phyloP scores from a whole-genome alignment of 1,140 invertebrate genomes.

The Hypothenemus hampei region DNA sequence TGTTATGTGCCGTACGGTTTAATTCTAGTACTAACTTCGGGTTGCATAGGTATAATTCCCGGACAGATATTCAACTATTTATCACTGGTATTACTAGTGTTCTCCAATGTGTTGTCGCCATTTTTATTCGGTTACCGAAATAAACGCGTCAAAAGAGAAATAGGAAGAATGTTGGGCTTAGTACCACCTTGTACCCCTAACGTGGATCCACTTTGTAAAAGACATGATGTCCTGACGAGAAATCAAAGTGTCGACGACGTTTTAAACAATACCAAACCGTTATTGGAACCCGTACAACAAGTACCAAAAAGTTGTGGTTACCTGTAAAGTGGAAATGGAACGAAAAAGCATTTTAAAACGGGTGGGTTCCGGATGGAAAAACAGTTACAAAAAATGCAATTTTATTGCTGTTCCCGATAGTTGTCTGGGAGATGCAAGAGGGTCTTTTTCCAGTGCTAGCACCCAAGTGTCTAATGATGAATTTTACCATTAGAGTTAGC shows the following conservation, averaged over 20 bases:
- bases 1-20: conserved; percentile 66
- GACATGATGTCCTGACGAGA: neutral
- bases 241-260: conserved; percentile 26
- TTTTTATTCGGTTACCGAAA: conserved; percentile 76
- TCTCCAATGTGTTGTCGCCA: conserved; percentile 66
- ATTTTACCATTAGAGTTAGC: too few relatives aligned
- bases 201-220: neutral
- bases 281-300: conserved; percentile 17
- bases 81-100: conserved; percentile 60
- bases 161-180: conserved; percentile 56
- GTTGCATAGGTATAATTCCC: conserved; percentile 44
- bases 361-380: conserved; percentile 39
- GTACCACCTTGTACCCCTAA: conserved; percentile 21
- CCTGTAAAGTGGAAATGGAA: conserved; percentile 37
- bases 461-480: conserved; percentile 44
- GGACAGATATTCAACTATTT: conserved; percentile 48
- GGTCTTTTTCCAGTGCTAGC: conserved; percentile 42
- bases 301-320: conserved; percentile 40
- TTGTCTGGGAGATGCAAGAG: conserved; percentile 37
- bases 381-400: conserved; percentile 42
- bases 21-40: conserved; percentile 47
- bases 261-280: conserved; percentile 17
- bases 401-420: conserved; percentile 43
- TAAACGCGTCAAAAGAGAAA: conserved; percentile 66
- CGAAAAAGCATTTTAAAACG: conserved; percentile 41